Base-by-base conservation (phyloP, 2,888 invertebrate species). In the Phortica magna region DNA sequence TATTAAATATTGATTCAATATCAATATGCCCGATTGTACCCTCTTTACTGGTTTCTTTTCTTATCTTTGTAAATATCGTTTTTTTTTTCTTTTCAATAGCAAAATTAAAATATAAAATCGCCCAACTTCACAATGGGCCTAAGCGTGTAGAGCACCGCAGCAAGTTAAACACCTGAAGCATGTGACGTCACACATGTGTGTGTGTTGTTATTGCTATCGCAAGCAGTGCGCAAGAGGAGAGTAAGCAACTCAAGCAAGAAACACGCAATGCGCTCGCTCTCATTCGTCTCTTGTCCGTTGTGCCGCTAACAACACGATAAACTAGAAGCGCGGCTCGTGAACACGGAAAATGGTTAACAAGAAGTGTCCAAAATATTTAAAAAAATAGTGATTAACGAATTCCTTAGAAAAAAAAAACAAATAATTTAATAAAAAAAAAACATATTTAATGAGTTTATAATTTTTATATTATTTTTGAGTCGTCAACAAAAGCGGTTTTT, bases 271-370 rank as follows among this genome's bases (percentile, higher is more conserved):
- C 77, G 82, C 78, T 64, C 81, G 81, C 80, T 83, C 17, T 81
- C 89, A 87, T 89, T 87, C 85, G 89, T 80, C 80, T 81, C 82
- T 87, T 84, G 89, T 84, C 79, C 81, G 89, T 83, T 81, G 87
- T 78, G 81, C 83, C 82, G 82, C 75, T 78, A 73, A 73, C 39
- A 57, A 59, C 39, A 5, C 17, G 17, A 39, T 14, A 55, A 55
- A 7, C 6, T 22, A 39, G 39, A 55, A 72, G 39, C 53, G 39
- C 41, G 65, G 65, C 65, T 65, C 65, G 65, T 41, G 14, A 65
- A 12, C 3, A 41, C 31, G 39, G 39, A 7, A 12, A 10, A 17
- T 61, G 14, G 39, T 78, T 81, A 82, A 48, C n/a, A 65, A 41
- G 14, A 22, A 41, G 2, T 65, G 81, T 77, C 79, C 79, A 74